phyloP scores from a whole-genome alignment of 64 coral and sea anemone genomes.

The Montipora sp. region DNA sequence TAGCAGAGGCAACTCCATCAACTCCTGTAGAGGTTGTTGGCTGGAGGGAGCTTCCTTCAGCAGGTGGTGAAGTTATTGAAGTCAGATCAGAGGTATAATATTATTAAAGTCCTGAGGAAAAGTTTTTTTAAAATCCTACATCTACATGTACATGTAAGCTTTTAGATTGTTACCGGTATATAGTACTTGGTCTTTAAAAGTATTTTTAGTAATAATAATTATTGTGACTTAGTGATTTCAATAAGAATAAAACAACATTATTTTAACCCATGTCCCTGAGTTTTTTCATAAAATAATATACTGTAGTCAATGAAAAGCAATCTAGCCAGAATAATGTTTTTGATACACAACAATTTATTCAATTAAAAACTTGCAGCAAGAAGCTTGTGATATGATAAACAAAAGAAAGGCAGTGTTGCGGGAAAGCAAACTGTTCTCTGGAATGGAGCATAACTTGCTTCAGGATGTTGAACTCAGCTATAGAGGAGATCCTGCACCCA shows the following conservation, averaged over 20 bases:
- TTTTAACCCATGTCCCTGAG: too few species aligned
- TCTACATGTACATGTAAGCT: too few species aligned
- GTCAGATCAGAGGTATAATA: slow-evolving; percentile 83
- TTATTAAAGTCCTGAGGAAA: not conserved
- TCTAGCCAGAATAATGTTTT: not conserved
- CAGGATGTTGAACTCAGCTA: slow-evolving; percentile 37
- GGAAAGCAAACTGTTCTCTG: not conserved
- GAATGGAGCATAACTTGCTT: not conserved
- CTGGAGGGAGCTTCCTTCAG: slow-evolving; percentile 86
- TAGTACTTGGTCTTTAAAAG: too few species aligned
- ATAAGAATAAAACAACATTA: too few species aligned
- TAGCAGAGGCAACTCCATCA: slow-evolving; percentile 73
- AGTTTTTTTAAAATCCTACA: too few species aligned
- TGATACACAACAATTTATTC: too few species aligned
- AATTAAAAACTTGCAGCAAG: not conserved
- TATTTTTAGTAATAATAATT: too few species aligned
- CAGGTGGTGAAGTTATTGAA: slow-evolving; percentile 81
- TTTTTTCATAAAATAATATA: too few species aligned
- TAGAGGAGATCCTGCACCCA: slow-evolving; percentile 43
- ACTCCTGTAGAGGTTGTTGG: slow-evolving; percentile 84
- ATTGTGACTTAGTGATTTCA: too few species aligned
- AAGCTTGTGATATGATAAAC: not conserved
- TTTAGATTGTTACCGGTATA: too few species aligned
- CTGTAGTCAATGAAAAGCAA: too few species aligned
- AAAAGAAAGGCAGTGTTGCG: not conserved